These are phyloP conservation scores for Pseudolycoriella hygida DNA, from an alignment of 2,888 invertebrate species.

Conservation along the genomic window DNA sequence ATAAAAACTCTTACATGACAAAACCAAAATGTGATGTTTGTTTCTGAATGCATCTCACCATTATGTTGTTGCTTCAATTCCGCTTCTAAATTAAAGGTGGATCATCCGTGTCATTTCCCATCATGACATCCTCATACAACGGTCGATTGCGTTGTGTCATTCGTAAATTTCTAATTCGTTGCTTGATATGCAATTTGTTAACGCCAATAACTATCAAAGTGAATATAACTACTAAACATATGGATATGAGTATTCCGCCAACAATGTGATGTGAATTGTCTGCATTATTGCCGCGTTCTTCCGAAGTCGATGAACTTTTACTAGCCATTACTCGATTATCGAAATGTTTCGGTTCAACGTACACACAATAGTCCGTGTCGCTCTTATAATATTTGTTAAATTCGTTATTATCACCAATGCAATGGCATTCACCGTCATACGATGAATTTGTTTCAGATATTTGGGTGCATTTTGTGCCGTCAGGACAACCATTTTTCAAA, in stretches of 20 bases:
- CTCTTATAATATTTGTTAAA: neutral
- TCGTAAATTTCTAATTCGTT: slow-evolving; percentile 13
- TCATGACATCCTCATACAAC: slow-evolving; percentile 17
- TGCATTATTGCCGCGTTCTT: neutral
- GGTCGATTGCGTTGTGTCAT: slow-evolving; percentile 15
- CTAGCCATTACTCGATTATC: too few species aligned
- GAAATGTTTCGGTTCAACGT: too few species aligned
- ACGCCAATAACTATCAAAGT: slow-evolving; percentile 13
- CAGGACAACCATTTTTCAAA: neutral
- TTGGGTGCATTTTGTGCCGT: neutral
- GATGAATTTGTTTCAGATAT: neutral
- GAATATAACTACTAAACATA: slow-evolving; percentile 14
- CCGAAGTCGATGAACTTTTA: neutral
- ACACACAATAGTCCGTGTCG: neutral
- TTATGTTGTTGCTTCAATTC: too few species aligned
- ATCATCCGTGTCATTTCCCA: slow-evolving; percentile 16
- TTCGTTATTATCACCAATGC: neutral
- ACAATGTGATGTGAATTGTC: slow-evolving; percentile 14
- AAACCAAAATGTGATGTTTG: too few species aligned
- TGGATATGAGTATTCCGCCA: slow-evolving; percentile 15
- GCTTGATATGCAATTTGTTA: slow-evolving; percentile 14
- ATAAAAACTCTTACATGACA: too few species aligned
- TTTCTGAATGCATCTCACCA: too few species aligned
- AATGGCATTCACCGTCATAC: neutral
- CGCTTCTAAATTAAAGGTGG: slow-evolving; percentile 14